phyloP scores from a whole-genome alignment of 2,888 invertebrate species.

The Clostera curtula region DNA sequence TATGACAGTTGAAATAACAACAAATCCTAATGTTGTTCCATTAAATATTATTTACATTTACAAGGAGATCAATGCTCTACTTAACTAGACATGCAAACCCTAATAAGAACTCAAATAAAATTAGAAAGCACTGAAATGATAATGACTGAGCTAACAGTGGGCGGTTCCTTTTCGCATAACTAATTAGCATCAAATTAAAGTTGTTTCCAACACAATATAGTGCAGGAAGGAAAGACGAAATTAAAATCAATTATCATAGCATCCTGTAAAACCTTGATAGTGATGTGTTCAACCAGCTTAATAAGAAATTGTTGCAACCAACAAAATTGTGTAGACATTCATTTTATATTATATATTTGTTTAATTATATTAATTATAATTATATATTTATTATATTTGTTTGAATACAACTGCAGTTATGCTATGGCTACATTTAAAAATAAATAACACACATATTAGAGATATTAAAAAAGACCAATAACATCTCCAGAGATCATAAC shows the following conservation, averaged over 20 bases:
- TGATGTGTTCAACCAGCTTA: slow-evolving; percentile 15
- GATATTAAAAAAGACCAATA: too few species aligned
- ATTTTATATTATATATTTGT: too few species aligned
- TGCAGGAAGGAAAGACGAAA: slow-evolving; percentile 19
- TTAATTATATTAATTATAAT: too few species aligned
- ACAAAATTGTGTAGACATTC: slow-evolving; percentile 5
- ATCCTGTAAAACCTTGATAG: slow-evolving; percentile 25
- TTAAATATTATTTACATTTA: too few species aligned
- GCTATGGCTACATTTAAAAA: too few species aligned
- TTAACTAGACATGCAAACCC: too few species aligned
- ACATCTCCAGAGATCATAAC: too few species aligned
- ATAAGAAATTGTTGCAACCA: slow-evolving; percentile 8
- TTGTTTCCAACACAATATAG: slow-evolving; percentile 16
- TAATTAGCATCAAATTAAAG: slow-evolving; percentile 10
- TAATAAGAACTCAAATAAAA: slow-evolving; percentile 7
- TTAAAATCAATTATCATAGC: slow-evolving; percentile 25
- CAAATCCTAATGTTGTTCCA: too few species aligned
- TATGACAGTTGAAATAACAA: too few species aligned
- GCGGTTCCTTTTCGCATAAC: slow-evolving; percentile 4
- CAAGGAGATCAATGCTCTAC: not conserved
- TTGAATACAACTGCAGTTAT: too few species aligned
- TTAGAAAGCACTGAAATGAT: slow-evolving; percentile 10
- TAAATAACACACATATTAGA: too few species aligned
- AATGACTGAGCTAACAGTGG: slow-evolving; percentile 5
- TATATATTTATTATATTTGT: too few species aligned